Percentiles rank a stretch among this genome's conserved stretches.
phyloP scores from a whole-genome alignment of 2,888 invertebrate species.

The Sarcophaga variegata region DNA sequence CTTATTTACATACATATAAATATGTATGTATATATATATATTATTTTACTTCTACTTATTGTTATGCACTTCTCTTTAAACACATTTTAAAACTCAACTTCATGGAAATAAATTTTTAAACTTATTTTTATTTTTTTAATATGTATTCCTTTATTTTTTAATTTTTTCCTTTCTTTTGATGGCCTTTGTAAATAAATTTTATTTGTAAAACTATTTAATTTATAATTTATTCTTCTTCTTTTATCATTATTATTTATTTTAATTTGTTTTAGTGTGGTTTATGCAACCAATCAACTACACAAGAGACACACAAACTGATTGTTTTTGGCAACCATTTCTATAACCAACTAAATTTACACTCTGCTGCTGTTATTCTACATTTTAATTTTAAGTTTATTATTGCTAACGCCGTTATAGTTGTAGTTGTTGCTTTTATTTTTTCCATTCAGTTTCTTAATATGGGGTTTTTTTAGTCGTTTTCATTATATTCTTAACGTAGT shows the following conservation, averaged over 20 bases:
- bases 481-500: conserved; percentile 34
- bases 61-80: conserved; percentile 24
- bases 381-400: conserved; percentile 42
- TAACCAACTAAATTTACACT: conserved; percentile 57
- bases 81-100: conserved; percentile 6
- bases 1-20: no score
- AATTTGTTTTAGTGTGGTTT: conserved; percentile 51
- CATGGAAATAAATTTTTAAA: background rate
- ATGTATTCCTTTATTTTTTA: background rate
- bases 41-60: conserved; percentile 15
- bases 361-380: conserved; percentile 52
- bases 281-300: conserved; percentile 61
- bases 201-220: background rate
- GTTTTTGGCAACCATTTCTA: conserved; percentile 55
- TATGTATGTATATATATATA: no score
- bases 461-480: conserved; percentile 40
- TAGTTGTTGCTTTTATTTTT: conserved; percentile 35
- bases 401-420: background rate
- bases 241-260: conserved; percentile 7
- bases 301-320: conserved; percentile 53
- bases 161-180: background rate
- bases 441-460: conserved; percentile 33
- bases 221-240: background rate
- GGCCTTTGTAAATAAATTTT: conserved; percentile 13
- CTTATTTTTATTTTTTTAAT: background rate